A percentile compares a stretch with the other conserved stretches of the same genome.
These are phyloP conservation scores for Nesogale talazaci DNA, from an alignment of 2,113 vertebrate genomes.

Conservation along the genomic window DNA sequence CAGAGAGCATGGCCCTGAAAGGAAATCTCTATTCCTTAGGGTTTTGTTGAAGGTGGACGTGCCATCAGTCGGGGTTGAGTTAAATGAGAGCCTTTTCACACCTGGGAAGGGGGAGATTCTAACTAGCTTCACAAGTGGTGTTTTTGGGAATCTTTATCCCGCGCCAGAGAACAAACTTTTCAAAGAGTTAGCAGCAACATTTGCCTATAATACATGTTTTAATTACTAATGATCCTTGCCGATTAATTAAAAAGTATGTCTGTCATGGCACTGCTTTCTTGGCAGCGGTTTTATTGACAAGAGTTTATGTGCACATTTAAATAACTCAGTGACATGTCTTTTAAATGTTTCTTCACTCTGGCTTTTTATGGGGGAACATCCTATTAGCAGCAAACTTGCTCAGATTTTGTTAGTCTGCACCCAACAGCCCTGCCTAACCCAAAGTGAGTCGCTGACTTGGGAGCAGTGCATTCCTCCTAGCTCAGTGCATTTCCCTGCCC, in stretches of 20 bases:
- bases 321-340: constrained; percentile 19
- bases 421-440: accelerated
- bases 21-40: neutral
- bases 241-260: constrained; percentile 69
- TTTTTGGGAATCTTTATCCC: neutral
- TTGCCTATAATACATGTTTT: constrained; percentile 62
- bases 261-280: constrained; percentile 42
- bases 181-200: neutral
- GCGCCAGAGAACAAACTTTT: constrained; percentile 36
- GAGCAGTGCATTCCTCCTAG: neutral
- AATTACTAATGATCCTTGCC: constrained; percentile 65
- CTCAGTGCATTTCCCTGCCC: neutral
- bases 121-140: neutral
- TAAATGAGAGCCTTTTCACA: neutral
- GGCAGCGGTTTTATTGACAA: constrained; percentile 47
- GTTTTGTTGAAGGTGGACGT: neutral
- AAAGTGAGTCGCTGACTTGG: neutral
- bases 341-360: constrained; percentile 49
- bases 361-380: constrained; percentile 1
- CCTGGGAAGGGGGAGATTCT: neutral
- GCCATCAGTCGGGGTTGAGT: neutral
- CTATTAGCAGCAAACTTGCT: constrained; percentile 6
- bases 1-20: neutral
- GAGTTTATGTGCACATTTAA: constrained; percentile 36
- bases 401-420: neutral